phyloP scores from a whole-genome alignment of 2,888 invertebrate species.

The Carterocephalus palaemon region DNA sequence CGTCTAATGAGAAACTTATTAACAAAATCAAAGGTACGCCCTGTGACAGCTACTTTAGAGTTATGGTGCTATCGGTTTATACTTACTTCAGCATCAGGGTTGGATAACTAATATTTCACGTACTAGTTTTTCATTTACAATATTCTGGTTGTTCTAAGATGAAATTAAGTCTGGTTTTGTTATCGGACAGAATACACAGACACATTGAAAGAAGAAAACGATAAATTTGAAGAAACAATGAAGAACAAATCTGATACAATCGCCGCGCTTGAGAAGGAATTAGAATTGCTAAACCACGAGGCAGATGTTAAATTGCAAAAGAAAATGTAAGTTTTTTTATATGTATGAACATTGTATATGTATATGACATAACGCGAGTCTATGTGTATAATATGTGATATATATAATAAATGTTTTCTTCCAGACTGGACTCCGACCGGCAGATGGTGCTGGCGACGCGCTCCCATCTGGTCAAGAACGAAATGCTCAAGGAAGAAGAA shows the following conservation, averaged over 20 bases:
- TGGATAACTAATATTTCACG: not conserved
- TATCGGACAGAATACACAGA: conserved; percentile 46
- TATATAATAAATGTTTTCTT: conserved; percentile 28
- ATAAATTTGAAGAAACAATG: conserved; percentile 42
- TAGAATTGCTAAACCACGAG: conserved; percentile 40
- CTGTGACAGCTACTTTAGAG: no score
- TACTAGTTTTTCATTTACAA: not conserved
- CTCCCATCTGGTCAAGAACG: conserved; percentile 64
- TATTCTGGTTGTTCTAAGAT: not conserved
- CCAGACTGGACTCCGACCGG: conserved; percentile 68
- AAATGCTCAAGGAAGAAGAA: conserved; percentile 73
- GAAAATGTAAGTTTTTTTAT: conserved; percentile 59
- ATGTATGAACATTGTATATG: no score
- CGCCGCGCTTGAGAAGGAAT: conserved; percentile 41
- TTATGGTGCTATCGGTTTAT: no score
- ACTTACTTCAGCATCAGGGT: no score
- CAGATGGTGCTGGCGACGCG: conserved; percentile 74
- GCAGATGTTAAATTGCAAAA: conserved; percentile 43
- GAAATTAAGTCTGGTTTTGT: no score
- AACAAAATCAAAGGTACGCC: conserved; percentile 58
- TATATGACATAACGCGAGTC: no score
- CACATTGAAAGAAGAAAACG: conserved; percentile 43
- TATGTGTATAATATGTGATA: no score
- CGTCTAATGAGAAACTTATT: conserved; percentile 58
- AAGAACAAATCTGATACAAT: conserved; percentile 43